Evolutionary conservation across 2,797 vertebrate species (phyloP).

Genomic region (Onychomys torridus): DNA sequence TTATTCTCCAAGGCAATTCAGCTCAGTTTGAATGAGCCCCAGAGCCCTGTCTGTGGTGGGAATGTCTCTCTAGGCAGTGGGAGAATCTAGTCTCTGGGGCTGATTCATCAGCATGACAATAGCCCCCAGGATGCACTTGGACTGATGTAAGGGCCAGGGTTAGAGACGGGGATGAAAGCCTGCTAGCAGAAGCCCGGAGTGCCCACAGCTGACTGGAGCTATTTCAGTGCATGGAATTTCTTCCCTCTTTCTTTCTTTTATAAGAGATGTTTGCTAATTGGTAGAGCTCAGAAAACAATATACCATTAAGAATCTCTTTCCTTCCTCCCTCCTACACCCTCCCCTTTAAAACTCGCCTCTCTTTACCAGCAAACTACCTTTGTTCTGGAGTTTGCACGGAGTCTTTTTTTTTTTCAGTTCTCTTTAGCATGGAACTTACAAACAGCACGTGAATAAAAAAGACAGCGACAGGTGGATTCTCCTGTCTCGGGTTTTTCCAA

Average conservation of each 20-base stretch:
- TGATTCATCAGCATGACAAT: conserved; percentile 94
- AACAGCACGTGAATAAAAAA: conserved; percentile 12
- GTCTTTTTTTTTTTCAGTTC: conserved; percentile 14
- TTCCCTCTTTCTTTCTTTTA: conserved; percentile 75
- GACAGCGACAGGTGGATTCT: background rate
- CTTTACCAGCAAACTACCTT: conserved; percentile 69
- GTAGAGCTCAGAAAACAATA: conserved; percentile 83
- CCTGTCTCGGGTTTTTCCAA: background rate
- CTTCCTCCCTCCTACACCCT: conserved; percentile 16
- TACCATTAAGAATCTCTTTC: conserved; percentile 66
- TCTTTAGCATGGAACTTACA: conserved; percentile 42
- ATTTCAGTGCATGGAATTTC: conserved; percentile 82
- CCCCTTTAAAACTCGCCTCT: conserved; percentile 47
- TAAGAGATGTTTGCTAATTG: conserved; percentile 86
- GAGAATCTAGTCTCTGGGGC: conserved; percentile 85
- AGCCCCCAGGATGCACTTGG: conserved; percentile 88
- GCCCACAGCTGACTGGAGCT: conserved; percentile 88
- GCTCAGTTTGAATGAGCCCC: conserved; percentile 82
- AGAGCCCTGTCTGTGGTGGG: conserved; percentile 85
- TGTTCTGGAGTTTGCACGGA: conserved; percentile 48
- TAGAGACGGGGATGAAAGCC: conserved; percentile 81
- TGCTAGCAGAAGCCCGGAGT: conserved; percentile 85
- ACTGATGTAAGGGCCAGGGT: conserved; percentile 87
- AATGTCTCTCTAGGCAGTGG: conserved; percentile 84
- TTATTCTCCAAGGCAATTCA: conserved; percentile 86